Base-by-base conservation (phyloP, 1,140 invertebrate species). In the Pachypsylla venusta region DNA sequence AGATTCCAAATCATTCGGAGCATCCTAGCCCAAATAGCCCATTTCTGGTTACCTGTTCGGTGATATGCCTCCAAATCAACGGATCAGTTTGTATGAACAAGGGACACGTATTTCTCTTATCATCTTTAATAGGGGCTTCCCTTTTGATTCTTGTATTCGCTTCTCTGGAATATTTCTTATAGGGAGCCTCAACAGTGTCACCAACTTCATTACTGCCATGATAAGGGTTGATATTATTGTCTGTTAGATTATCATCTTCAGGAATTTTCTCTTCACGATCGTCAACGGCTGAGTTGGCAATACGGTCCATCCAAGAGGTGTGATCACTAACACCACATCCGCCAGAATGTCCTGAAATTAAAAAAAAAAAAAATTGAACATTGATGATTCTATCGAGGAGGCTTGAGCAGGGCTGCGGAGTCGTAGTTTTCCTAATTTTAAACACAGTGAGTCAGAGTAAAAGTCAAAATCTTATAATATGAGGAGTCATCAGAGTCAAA, bases 41-140 rank as follows among this genome's bases (percentile, higher is more conserved):
- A n/a, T n/a, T n/a, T n/a, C n/a, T n/a, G n/a, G 53, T 65, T 70
- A 80, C 78, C 73, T 79, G 76, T 63, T 80, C 77, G 25, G 75
- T 73, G 66, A 96, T 91, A 69, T 96, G 89, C 66, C 84, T 81
- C 91, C 93, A 99, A 68, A 99, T 87, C 60, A 95, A 82, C 61
- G 94, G 93, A 79, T 99, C 95, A 12, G 95, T 96, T 74, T 97
- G 92, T 70, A 99, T 93, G 70, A 92, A 98, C 14, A 98, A 79
- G 26, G 90, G 93, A 72, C 93, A 98, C 25, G 87, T 89, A 70
- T 89, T 89, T 61, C 76, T 74, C 67, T 83, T 83, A 65, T 84
- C 81, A 64, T 82, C 81, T 62, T 78, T 81, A 54, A 76, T 75
- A 60, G 75, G 74, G 30, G 76, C 76, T 65, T 71, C 78, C 70